phyloP scores from a whole-genome alignment of 1,140 invertebrate species.

The Drosophila pruinosa region DNA sequence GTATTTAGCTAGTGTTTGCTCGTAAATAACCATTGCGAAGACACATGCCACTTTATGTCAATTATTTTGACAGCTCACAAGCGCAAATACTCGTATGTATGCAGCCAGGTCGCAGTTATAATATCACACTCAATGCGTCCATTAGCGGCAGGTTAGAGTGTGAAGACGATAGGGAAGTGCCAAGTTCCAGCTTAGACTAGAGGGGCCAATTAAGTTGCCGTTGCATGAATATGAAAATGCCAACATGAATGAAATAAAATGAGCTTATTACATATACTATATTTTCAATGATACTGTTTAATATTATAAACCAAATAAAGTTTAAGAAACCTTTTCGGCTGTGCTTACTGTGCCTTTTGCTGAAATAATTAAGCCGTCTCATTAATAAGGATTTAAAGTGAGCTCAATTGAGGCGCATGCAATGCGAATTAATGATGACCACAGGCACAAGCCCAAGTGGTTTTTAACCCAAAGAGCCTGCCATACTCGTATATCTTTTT shows the following conservation, averaged over 20 bases:
- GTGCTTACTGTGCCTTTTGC: not conserved
- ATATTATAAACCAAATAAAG: not conserved
- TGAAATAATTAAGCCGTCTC: slow-evolving; percentile 38
- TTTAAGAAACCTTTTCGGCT: not conserved
- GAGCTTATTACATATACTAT: too few relatives aligned
- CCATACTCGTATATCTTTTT: slow-evolving; percentile 16
- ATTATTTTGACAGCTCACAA: slow-evolving; percentile 80
- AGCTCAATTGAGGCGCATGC: slow-evolving; percentile 22
- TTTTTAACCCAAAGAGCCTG: slow-evolving; percentile 26
- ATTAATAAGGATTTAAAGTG: slow-evolving; percentile 52
- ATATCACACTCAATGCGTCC: slow-evolving; percentile 46
- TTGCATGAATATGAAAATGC: not conserved
- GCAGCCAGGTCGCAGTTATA: slow-evolving; percentile 67
- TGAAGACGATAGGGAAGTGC: not conserved
- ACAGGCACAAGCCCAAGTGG: slow-evolving; percentile 21
- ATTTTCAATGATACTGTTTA: too few relatives aligned
- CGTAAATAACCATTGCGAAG: slow-evolving; percentile 74
- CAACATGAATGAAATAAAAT: not conserved
- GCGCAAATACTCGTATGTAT: slow-evolving; percentile 51
- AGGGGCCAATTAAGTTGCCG: not conserved
- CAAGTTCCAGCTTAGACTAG: too few relatives aligned
- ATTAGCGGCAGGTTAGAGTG: not conserved
- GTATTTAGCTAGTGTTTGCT: slow-evolving; percentile 27
- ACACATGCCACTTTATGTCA: slow-evolving; percentile 80
- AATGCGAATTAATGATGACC: slow-evolving; percentile 49